Evolutionary conservation across 2,113 vertebrate species (phyloP).

Genomic region (Coryphaenoides rupestris): DNA sequence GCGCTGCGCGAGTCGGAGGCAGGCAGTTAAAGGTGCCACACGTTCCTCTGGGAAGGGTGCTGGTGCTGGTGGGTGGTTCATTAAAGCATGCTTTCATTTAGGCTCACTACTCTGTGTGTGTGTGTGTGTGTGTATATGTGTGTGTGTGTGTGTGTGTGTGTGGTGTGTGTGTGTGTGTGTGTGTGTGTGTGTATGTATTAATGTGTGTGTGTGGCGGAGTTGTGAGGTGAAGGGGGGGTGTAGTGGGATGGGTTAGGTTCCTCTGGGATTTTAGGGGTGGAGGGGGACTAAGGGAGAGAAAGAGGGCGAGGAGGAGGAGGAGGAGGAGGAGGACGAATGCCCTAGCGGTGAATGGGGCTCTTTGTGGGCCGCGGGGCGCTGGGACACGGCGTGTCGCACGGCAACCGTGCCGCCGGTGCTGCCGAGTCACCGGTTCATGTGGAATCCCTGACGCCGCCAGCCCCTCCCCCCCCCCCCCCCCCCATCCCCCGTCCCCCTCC

Average conservation of each 20-base stretch:
- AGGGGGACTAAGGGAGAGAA: background rate
- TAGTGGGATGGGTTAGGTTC: constrained; percentile 60
- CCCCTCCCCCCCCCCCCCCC: constrained; percentile 19
- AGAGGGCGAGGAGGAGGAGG: background rate
- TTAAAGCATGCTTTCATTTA: constrained; percentile 44
- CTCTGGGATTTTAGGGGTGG: constrained; percentile 44
- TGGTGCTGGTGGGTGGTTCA: constrained; percentile 2
- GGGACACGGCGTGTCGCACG: constrained; percentile 63
- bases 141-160: no score
- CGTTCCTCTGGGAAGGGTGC: constrained; percentile 10
- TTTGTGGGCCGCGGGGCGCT: constrained; percentile 64
- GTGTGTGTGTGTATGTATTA: no score
- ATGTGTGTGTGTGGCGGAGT: no score
- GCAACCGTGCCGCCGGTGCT: constrained; percentile 48
- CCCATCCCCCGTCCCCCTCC: no score
- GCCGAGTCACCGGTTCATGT: constrained; percentile 55
- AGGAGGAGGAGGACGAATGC: constrained; percentile 27
- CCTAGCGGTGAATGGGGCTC: constrained; percentile 50
- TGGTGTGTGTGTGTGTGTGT: no score
- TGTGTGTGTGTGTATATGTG: no score
- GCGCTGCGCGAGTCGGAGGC: no score
- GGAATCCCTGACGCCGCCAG: constrained; percentile 13
- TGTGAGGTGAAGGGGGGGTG: no score
- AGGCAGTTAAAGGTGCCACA: constrained; percentile 40
- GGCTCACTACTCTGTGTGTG: constrained; percentile 47